phyloP scores from a whole-genome alignment of 2,797 vertebrate genomes.

The Onychomys torridus region DNA sequence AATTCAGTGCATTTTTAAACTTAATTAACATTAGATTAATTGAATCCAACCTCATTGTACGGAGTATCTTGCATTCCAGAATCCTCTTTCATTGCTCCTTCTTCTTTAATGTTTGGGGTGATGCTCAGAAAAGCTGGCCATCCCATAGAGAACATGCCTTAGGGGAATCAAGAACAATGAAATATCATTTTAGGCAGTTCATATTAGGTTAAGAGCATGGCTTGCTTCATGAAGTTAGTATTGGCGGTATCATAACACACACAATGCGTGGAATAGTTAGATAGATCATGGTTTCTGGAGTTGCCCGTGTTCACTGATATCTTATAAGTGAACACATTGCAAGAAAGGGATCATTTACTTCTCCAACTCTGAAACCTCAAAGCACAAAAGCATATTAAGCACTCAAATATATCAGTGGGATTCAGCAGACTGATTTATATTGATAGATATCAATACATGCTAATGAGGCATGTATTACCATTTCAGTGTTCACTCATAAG shows the following conservation, averaged over 20 bases:
- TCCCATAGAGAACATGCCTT: conserved; percentile 98
- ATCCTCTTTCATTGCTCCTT: conserved; percentile 99
- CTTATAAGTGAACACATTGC: background rate
- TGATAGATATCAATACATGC: background rate
- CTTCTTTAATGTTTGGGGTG: conserved; percentile 98
- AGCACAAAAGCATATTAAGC: background rate
- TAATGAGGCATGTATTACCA: background rate
- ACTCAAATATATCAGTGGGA: background rate
- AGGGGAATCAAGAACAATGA: background rate
- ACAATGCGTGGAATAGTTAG: background rate
- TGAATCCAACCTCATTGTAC: conserved; percentile 95
- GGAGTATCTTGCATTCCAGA: conserved; percentile 98
- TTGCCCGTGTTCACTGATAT: background rate
- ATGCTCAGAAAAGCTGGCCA: conserved; percentile 98
- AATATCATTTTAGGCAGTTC: background rate
- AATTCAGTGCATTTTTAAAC: background rate
- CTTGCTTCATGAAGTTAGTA: background rate
- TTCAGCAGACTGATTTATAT: background rate
- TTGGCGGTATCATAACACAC: background rate
- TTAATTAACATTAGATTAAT: background rate
- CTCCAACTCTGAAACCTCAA: background rate
- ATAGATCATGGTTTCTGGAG: background rate
- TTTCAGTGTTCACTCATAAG: background rate
- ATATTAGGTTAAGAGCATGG: background rate
- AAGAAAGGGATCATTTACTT: background rate